Conservation (phyloP, 2,113 vertebrate genomes). For the Halcyon malimbica region DNA sequence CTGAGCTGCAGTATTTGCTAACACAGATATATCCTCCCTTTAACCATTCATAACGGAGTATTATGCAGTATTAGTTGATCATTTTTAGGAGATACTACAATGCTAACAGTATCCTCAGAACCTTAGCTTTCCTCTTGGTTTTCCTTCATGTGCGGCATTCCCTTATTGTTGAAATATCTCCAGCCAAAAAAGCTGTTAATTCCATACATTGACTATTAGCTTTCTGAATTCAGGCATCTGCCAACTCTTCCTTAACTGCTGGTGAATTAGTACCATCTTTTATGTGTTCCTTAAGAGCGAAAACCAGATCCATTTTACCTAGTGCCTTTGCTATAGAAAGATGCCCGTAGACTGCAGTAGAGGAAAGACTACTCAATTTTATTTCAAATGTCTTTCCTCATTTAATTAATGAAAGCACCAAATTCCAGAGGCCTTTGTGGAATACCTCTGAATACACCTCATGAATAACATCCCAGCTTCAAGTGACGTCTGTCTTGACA, state of each 20-base stretch:
- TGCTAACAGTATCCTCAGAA: not conserved
- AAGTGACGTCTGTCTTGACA: not conserved
- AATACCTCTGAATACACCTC: not conserved
- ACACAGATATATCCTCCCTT: not conserved
- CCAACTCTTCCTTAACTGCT: not conserved
- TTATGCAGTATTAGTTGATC: not conserved
- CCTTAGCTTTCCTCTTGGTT: not conserved
- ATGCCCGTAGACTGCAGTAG: not conserved
- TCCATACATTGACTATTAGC: not conserved
- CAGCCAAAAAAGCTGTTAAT: not conserved
- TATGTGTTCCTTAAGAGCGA: not conserved
- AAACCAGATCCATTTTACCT: not conserved
- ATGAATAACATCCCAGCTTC: not conserved
- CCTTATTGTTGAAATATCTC: not conserved
- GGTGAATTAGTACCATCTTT: not conserved
- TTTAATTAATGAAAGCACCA: slow-evolving; percentile 34
- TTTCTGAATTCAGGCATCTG: not conserved
- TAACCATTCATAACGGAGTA: not conserved
- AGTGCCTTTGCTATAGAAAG: not conserved
- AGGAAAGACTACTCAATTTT: not conserved
- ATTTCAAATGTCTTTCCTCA: not conserved
- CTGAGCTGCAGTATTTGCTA: not conserved
- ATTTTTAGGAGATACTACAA: not conserved
- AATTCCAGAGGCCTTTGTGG: not conserved
- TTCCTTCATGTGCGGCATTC: not conserved